Percentiles rank a stretch among this genome's conserved stretches.
Evolutionary conservation across 2,113 vertebrate species (phyloP).

Genomic region (Brachypteracias leptosomus): DNA sequence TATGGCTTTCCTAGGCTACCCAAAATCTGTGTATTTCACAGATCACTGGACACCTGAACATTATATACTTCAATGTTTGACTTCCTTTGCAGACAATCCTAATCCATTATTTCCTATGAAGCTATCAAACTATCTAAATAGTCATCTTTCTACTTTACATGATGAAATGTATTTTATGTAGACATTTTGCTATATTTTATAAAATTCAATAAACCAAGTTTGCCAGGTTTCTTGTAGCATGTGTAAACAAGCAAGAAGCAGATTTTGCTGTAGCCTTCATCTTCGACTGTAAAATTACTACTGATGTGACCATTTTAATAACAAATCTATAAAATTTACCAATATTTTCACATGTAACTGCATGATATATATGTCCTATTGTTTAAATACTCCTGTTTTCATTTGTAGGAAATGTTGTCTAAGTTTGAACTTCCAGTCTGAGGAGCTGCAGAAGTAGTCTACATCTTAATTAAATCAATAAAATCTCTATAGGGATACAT

Average conservation of each 20-base stretch:
- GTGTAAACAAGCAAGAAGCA: not conserved
- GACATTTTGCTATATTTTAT: not conserved
- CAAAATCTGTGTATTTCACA: not conserved
- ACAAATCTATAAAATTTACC: not conserved
- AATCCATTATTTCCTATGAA: not conserved
- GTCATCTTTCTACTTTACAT: not conserved
- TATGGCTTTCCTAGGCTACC: not conserved
- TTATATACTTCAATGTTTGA: not conserved
- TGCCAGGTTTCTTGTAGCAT: not conserved
- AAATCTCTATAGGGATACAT: not conserved
- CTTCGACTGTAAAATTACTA: not conserved
- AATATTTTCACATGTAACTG: not conserved
- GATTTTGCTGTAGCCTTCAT: not conserved
- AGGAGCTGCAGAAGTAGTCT: not conserved
- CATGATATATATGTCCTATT: not conserved
- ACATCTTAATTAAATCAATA: not conserved
- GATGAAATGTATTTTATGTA: not conserved
- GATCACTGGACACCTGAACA: not conserved
- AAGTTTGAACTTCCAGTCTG: not conserved
- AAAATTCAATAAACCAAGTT: not conserved
- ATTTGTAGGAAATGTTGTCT: not conserved
- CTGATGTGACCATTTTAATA: not conserved
- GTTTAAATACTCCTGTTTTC: not conserved
- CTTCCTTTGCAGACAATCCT: not conserved
- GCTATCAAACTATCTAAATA: not conserved